phyloP scores from a whole-genome alignment of 2,113 vertebrate genomes.

The Dinomys branickii region DNA sequence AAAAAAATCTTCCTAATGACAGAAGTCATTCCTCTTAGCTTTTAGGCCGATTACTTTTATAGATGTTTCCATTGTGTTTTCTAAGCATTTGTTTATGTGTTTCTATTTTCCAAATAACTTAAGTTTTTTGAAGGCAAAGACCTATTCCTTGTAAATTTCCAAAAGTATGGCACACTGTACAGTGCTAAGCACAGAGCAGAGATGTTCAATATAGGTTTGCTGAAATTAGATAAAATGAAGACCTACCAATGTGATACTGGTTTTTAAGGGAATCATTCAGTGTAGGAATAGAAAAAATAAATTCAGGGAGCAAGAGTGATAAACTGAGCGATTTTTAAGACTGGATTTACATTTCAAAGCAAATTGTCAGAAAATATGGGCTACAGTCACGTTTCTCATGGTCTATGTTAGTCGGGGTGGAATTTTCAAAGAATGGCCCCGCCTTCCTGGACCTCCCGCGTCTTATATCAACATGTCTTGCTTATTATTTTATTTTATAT shows the following conservation, averaged over 20 bases:
- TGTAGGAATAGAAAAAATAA: conserved; percentile 24
- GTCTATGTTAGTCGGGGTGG: neutral
- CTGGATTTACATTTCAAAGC: neutral
- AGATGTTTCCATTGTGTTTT: neutral
- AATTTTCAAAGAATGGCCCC: neutral
- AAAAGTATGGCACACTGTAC: neutral
- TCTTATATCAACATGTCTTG: neutral
- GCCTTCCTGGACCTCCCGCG: neutral
- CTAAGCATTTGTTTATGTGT: neutral
- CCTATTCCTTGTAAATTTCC: neutral
- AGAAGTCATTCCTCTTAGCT: neutral
- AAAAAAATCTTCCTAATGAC: neutral
- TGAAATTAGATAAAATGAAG: conserved; percentile 12
- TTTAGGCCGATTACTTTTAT: neutral
- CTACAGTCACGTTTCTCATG: neutral
- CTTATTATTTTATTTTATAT: neutral
- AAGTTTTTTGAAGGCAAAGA: neutral
- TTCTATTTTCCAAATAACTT: conserved; percentile 4
- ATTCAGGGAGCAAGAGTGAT: neutral
- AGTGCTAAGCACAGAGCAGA: neutral
- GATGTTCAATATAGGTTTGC: neutral
- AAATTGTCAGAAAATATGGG: neutral
- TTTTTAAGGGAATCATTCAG: conserved; percentile 48
- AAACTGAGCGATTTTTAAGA: conserved; percentile 30
- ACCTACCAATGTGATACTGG: neutral